Conservation (phyloP, 2,888 invertebrate species). For the Steromphala cineraria region DNA sequence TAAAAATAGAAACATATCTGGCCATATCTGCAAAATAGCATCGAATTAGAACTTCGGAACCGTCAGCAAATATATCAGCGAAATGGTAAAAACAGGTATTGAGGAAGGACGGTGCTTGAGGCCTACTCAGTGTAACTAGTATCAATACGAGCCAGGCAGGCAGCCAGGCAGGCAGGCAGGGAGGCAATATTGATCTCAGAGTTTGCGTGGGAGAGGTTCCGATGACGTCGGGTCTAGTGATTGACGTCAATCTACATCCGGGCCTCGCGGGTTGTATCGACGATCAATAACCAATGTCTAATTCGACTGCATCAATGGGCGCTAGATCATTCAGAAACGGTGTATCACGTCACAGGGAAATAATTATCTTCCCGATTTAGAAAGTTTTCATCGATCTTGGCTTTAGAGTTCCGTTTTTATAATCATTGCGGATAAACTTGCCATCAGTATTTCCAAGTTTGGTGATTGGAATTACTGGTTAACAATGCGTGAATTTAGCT, state of each 20-base stretch:
- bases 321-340: neutral
- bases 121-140: no score
- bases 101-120: no score
- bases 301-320: neutral
- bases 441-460: neutral
- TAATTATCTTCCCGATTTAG: slow-evolving; percentile 16
- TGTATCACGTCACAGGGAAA: neutral
- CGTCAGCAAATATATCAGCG: no score
- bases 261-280: neutral
- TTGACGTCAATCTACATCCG: neutral
- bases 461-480: no score
- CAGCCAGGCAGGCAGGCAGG: no score
- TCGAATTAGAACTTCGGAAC: no score
- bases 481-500: no score
- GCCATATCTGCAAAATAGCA: no score
- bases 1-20: no score
- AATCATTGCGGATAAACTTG: neutral
- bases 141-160: neutral
- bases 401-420: neutral
- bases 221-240: neutral
- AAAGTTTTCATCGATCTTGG: slow-evolving; percentile 7
- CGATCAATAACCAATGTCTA: slow-evolving; percentile 8
- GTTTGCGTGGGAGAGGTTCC: neutral
- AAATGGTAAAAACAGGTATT: no score
- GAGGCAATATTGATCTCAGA: neutral